Base-by-base conservation (phyloP, 2,797 vertebrate genomes). In the Microctenopoma stevenorrisi region DNA sequence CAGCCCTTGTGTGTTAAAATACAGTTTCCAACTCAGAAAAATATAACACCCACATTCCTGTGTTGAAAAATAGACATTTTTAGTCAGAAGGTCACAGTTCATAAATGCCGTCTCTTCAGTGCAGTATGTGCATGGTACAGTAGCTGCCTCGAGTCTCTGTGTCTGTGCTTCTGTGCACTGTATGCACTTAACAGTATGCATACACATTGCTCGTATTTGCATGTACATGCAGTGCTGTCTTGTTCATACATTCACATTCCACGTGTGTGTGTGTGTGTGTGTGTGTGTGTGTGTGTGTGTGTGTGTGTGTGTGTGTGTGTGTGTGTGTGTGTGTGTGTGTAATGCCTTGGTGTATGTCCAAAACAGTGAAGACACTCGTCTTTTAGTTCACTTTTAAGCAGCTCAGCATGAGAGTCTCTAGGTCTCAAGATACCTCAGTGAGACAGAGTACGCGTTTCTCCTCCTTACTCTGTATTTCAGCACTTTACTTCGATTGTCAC, bases 21-120 rank as follows among this genome's bases (percentile, higher is more conserved):
- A 91, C 54, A 35, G 68, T 81, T 80, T 79, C 38, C 14, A 48
- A 78, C 63, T 83, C 77, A 81, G 64, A 89, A 91, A 89, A 89
- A 92, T 89, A 93, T 70, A 93, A 88, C 81, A 89, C 81, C 68
- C 87, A 89, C 76, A 76, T 82, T 91, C 82, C 83, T 82, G 84
- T 78, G 88, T 89, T 90, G 68, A 90, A 94, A 93, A 93, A 94
- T 91, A 92, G 79, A 90, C 74, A 73, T 88, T 86, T 90, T 91
- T 90, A 83, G 85, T 86, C 88, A 82, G 68, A 74, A 86, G 53
- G 60, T 85, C 54, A 81, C 64, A 78, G 78, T 54, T 81, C 65
- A 69, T 74, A 74, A 82, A 75, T 16, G 67, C 55, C 25, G 52
- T 76, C 48, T 75, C 77, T 74, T 69, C 70, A 50, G 75, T 79